Conservation (phyloP, 2,797 vertebrate genomes). For the Pseudochirops cupreus region DNA sequence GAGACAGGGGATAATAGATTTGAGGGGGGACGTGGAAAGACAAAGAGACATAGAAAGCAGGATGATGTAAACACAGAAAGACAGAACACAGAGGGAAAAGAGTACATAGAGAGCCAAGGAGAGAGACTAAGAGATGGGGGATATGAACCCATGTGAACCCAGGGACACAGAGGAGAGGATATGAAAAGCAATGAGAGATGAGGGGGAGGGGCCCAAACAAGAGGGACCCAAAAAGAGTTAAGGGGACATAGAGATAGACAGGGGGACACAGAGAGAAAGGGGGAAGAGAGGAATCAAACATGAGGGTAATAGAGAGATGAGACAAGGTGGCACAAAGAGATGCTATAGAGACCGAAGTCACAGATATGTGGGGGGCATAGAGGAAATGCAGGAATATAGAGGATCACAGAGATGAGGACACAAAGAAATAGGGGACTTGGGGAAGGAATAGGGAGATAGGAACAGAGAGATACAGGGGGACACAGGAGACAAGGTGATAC, state of each 20-base stretch:
- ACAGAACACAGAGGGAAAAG: not conserved
- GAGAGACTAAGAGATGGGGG: not conserved
- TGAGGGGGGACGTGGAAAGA: not conserved
- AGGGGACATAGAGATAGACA: not conserved
- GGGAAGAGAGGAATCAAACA: not conserved
- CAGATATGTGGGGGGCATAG: not conserved
- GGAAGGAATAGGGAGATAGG: not conserved
- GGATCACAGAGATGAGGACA: not conserved
- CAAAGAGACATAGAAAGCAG: not conserved
- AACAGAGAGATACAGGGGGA: not conserved
- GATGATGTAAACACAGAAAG: not conserved
- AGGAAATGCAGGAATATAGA: not conserved
- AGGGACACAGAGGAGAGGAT: not conserved
- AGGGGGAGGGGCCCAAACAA: not conserved
- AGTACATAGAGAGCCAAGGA: not conserved
- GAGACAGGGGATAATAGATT: not conserved
- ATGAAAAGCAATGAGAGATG: not conserved
- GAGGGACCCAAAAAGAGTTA: not conserved
- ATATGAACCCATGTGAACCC: too few relatives aligned
- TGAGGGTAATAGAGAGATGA: not conserved
- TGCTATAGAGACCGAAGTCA: not conserved
- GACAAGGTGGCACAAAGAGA: not conserved
- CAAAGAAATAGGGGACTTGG: not conserved
- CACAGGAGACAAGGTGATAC: not conserved
- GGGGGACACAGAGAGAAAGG: not conserved